phyloP scores from a whole-genome alignment of 64 coral and sea anemone genomes.

The Montipora foliosa region DNA sequence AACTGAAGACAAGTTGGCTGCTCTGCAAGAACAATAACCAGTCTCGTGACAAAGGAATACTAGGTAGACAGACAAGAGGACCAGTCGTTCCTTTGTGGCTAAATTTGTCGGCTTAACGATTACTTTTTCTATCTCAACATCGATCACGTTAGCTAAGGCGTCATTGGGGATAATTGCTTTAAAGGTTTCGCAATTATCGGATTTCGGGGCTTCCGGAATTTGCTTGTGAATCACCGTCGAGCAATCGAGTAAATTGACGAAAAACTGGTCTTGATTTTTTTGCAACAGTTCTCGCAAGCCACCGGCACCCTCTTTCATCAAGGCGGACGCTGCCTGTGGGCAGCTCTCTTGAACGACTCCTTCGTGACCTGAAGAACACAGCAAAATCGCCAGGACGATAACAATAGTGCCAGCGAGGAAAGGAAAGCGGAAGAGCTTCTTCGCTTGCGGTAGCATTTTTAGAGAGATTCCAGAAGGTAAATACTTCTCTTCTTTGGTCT shows the following conservation, averaged over 20 bases:
- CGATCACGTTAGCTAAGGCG: not conserved
- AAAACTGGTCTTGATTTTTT: not conserved
- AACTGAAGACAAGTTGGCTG: too few species aligned
- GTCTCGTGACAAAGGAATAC: not conserved
- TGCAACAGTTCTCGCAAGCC: not conserved
- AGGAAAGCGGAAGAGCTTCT: not conserved
- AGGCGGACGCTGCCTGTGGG: too few species aligned
- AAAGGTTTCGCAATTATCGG: not conserved
- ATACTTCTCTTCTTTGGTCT: too few species aligned
- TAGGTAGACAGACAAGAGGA: not conserved
- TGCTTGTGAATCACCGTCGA: not conserved
- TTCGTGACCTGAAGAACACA: not conserved
- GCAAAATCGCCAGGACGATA: not conserved
- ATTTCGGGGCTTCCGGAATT: not conserved
- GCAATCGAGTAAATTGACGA: not conserved
- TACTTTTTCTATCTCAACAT: not conserved
- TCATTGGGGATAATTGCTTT: not conserved
- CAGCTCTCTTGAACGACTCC: too few species aligned
- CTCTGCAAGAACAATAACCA: too few species aligned
- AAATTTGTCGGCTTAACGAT: not conserved
- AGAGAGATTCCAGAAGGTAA: not conserved
- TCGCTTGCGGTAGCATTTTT: not conserved
- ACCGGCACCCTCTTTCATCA: not conserved
- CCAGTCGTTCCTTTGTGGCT: not conserved
- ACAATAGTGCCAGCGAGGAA: not conserved